Conservation (phyloP, 2,888 invertebrate species). For the Ametastegia equiseti region DNA sequence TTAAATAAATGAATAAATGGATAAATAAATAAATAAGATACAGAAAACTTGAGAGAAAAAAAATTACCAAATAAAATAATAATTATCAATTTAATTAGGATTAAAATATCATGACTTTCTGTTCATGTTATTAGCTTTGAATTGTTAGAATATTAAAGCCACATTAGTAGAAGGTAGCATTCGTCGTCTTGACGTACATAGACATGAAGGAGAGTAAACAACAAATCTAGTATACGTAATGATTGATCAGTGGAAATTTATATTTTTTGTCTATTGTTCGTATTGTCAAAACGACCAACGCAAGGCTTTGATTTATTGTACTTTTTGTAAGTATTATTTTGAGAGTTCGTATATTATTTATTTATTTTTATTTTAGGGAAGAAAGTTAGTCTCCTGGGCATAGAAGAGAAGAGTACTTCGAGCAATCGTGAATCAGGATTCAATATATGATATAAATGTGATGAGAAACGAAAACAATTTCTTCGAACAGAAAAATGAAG, state of each 20-base stretch:
- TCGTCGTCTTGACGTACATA: constrained; percentile 11
- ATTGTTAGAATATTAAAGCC: neutral
- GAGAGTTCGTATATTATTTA: too few relatives aligned
- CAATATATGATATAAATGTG: neutral
- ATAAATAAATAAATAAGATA: neutral
- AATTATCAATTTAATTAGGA: constrained; percentile 52
- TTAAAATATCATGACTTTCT: constrained; percentile 26
- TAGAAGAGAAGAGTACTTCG: constrained; percentile 9
- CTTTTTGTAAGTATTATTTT: neutral
- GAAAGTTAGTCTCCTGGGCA: neutral
- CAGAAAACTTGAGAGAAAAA: constrained; percentile 51
- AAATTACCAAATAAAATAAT: constrained; percentile 58
- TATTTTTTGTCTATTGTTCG: neutral
- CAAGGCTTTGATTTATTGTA: neutral
- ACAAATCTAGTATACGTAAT: neutral
- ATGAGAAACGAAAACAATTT: neutral
- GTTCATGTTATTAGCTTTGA: neutral
- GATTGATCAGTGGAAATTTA: neutral
- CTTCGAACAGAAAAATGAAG: neutral
- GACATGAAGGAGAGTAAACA: neutral
- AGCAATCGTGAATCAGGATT: neutral
- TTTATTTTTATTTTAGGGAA: neutral
- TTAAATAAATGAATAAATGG: constrained; percentile 55
- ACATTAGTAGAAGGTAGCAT: constrained; percentile 22
- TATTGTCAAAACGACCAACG: constrained; percentile 15